Base-by-base conservation (phyloP, 2,113 vertebrate species). In the Pantherophis guttatus region DNA sequence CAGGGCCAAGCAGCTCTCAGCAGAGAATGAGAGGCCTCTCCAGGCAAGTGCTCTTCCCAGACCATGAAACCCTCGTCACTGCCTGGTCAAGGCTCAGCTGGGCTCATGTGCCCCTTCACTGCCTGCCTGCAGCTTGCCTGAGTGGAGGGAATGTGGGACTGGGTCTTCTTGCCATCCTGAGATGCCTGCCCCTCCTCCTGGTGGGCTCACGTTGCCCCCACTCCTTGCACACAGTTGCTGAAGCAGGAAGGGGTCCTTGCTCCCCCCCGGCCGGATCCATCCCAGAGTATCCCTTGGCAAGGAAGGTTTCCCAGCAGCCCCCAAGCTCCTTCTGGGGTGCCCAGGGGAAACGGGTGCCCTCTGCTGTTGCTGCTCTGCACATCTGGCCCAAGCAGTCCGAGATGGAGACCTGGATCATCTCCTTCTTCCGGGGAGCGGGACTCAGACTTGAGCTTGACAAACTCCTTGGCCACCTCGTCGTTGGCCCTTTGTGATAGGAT, bases 401-500 rank as follows among this genome's bases (percentile, higher is more conserved):
- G 19, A 95, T 0, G 6, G 33, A 50, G 87, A 90, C 93, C 26
- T 59, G 70, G 94, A 90, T 98, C 98, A 99, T 97, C 98, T 99
- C 91, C 99, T 96, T 99, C 99, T 95, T 99, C 99, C 0, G 97
- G 97, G 3, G 99, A 99, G 39, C 99, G 98, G 0, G 98, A 99
- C 93, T 99, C 99, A 0, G 99, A 99, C 96, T 99, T 99, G 93
- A 99, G 98, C 96, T 98, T 98, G 52, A 99, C 99, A 15, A 99
- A 99, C 96, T 99, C 99, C 95, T 98, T 98, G 92, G 99, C 99
- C 94, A 99, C 99, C 93, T 99, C 99, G 0, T 99, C 99, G 59
- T 98, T 99, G 96, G 98, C 98, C 96, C 99, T 98, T 97, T 99
- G 99, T n/a, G 99, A 99, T 57, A 99, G 98, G 96, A 99, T 99